Percentiles rank a stretch among this genome's conserved stretches.
Conservation (phyloP, 2,113 vertebrate species). For the Silurus glanis region DNA sequence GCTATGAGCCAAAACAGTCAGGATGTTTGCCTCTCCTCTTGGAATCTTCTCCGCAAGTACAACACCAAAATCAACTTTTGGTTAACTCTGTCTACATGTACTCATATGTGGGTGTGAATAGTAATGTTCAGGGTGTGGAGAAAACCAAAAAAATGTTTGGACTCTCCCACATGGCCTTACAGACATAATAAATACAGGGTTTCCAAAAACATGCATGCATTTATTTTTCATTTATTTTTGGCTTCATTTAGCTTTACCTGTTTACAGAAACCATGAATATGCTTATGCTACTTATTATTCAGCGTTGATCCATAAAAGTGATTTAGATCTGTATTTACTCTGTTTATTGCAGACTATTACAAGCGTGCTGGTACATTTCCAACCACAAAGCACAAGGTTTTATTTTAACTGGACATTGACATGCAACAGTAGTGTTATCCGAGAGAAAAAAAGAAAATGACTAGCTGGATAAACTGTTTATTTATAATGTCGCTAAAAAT, state of each 20-base stretch:
- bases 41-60: slow-evolving; percentile 24
- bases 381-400: neutral
- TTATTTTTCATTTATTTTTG: neutral
- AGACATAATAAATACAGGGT: neutral
- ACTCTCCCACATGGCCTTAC: neutral
- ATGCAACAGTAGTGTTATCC: neutral
- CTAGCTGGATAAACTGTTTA: neutral
- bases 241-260: neutral
- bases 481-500: neutral
- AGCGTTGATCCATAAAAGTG: neutral
- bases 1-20: neutral
- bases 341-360: slow-evolving; percentile 1
- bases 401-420: neutral
- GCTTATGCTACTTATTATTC: neutral
- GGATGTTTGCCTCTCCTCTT: slow-evolving; percentile 43
- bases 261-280: neutral
- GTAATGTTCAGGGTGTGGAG: neutral
- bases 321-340: neutral
- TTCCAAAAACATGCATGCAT: neutral
- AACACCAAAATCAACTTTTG: slow-evolving; percentile 23
- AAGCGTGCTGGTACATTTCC: neutral
- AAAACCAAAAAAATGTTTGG: slow-evolving; percentile 9
- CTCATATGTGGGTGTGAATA: slow-evolving; percentile 5
- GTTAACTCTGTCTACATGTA: slow-evolving; percentile 3
- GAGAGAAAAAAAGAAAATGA: neutral